Evolutionary conservation across 2,888 invertebrate species (phyloP).

Genomic region (Eupithecia dodoneata): DNA sequence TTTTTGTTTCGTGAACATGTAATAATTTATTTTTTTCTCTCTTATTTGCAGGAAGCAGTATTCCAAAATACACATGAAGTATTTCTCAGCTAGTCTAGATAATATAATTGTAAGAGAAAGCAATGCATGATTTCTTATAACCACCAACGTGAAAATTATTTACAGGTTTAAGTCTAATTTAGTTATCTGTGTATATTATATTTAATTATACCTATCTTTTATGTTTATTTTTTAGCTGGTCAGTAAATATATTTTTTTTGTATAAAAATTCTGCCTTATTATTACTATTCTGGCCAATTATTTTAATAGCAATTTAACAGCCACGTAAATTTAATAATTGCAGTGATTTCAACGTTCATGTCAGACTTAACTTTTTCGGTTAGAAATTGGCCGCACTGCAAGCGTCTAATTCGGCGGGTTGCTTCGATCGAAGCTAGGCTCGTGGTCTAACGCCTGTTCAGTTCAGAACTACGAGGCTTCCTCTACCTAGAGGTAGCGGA

Average conservation of each 20-base stretch:
- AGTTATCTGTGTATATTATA: slow-evolving; percentile 58
- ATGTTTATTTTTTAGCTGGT: slow-evolving; percentile 42
- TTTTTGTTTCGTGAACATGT: slow-evolving; percentile 16
- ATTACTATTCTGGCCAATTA: neutral
- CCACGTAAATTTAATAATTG: slow-evolving; percentile 24
- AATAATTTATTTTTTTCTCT: slow-evolving; percentile 54
- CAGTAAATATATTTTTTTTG: slow-evolving; percentile 42
- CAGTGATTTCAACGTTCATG: slow-evolving; percentile 27
- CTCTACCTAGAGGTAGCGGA: neutral
- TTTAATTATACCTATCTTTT: slow-evolving; percentile 49
- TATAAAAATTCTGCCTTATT: slow-evolving; percentile 21
- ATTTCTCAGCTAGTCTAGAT: slow-evolving; percentile 72
- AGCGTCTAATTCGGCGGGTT: neutral
- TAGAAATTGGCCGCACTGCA: neutral
- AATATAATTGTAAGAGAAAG: slow-evolving; percentile 76
- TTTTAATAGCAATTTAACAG: neutral
- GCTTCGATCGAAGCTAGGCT: neutral
- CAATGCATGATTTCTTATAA: slow-evolving; percentile 72
- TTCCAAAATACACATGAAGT: slow-evolving; percentile 84
- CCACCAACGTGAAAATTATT: slow-evolving; percentile 67
- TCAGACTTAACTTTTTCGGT: neutral
- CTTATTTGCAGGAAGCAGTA: slow-evolving; percentile 81
- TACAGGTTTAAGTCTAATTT: slow-evolving; percentile 74
- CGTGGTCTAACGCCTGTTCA: neutral
- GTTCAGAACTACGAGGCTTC: neutral